phyloP scores from a whole-genome alignment of 2,888 invertebrate species.

The Drosophila pegasa region DNA sequence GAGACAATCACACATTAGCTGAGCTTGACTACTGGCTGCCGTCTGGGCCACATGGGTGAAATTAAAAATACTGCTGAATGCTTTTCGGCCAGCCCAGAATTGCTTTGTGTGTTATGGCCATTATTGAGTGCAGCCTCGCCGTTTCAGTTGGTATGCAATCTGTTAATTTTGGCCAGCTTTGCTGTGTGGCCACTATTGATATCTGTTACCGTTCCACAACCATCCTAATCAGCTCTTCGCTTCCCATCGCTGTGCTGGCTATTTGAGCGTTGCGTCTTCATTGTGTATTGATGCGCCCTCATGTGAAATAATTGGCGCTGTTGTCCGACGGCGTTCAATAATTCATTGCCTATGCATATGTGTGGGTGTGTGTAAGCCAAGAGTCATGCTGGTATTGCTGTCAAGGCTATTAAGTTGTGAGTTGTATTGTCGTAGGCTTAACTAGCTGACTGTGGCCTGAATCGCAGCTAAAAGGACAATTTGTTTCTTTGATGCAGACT shows the following conservation, averaged over 20 bases:
- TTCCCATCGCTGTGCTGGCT: not conserved
- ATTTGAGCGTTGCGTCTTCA: conserved; percentile 34
- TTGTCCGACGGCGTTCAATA: conserved; percentile 71
- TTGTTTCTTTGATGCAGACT: conserved; percentile 1
- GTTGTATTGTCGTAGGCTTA: conserved; percentile 50
- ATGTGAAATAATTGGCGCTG: conserved; percentile 77
- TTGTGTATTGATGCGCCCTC: conserved; percentile 72
- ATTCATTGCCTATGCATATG: conserved; percentile 55
- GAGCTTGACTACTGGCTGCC: conserved; percentile 36
- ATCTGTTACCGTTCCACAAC: conserved; percentile 11
- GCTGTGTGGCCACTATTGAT: conserved; percentile 34
- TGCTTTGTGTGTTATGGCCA: conserved; percentile 49
- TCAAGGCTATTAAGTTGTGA: conserved; percentile 59
- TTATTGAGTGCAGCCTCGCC: conserved; percentile 38
- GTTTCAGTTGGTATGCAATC: conserved; percentile 57
- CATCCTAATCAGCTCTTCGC: not conserved
- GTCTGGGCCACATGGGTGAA: conserved; percentile 60
- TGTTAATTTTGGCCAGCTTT: conserved; percentile 61
- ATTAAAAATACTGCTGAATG: conserved; percentile 66
- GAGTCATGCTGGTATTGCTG: conserved; percentile 27
- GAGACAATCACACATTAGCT: conserved; percentile 6
- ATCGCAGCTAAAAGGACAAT: conserved; percentile 11
- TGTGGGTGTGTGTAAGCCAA: conserved; percentile 13
- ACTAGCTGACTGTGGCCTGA: conserved; percentile 30
- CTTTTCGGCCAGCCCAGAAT: conserved; percentile 32